Evolutionary conservation across 2,888 invertebrate species (phyloP).

Genomic region (Leucoma salicis): DNA sequence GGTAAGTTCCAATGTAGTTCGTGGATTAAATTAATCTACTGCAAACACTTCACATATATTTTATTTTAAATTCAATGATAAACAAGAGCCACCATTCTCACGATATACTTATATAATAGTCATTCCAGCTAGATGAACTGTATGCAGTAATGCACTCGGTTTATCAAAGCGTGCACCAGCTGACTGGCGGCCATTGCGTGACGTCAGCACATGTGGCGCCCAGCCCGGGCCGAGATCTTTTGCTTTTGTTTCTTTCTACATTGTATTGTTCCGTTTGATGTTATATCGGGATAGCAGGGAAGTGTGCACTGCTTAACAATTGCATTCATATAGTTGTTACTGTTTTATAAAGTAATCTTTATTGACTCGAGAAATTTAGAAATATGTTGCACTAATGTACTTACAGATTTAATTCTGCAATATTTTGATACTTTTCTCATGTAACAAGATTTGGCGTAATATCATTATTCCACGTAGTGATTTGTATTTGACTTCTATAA

Average conservation of each 20-base stretch:
- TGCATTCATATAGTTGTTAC: not conserved
- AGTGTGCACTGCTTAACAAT: not conserved
- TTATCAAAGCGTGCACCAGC: conserved; percentile 36
- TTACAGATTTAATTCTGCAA: no score
- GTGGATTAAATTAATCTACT: no score
- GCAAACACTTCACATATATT: no score
- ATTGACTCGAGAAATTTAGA: no score
- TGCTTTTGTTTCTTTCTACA: conserved; percentile 46
- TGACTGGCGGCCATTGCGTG: conserved; percentile 41
- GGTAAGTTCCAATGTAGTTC: no score
- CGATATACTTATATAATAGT: not conserved
- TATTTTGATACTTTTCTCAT: no score
- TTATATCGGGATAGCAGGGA: conserved; percentile 13
- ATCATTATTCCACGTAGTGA: no score
- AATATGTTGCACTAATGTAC: no score
- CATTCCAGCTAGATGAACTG: not conserved
- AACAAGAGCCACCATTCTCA: not conserved
- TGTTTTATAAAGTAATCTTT: no score
- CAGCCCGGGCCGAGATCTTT: conserved; percentile 42
- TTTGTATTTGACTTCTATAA: no score
- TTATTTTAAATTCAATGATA: no score
- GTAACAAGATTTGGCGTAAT: no score
- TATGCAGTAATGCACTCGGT: conserved; percentile 21
- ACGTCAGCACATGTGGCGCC: conserved; percentile 68
- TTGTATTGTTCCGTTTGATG: conserved; percentile 32